Percentiles rank a stretch among this genome's conserved stretches.
Evolutionary conservation across 2,113 vertebrate genomes (phyloP).

Genomic region (Rhinopomastus cyanomelas): DNA sequence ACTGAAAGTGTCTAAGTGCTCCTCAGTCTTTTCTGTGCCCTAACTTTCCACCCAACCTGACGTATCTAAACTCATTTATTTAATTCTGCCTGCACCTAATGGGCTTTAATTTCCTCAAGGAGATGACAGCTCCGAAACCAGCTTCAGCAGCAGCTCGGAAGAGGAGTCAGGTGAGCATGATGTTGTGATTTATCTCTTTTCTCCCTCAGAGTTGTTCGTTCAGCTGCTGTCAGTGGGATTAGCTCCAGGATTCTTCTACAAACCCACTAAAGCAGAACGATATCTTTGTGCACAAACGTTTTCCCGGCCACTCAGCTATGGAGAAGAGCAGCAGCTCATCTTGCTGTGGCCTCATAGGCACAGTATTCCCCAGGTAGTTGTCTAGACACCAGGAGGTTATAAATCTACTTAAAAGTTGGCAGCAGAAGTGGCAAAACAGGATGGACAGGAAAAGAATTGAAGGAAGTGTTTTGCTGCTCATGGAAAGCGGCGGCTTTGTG

Average conservation of each 20-base stretch:
- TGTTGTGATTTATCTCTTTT: accelerated
- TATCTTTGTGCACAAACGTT: background rate
- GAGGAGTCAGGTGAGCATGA: constrained; percentile 28
- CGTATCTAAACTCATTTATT: background rate
- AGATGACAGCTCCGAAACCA: background rate
- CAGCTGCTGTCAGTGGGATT: background rate
- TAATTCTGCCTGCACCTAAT: background rate
- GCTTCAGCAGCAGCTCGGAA: constrained; percentile 12
- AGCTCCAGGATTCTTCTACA: background rate
- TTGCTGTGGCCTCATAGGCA: background rate
- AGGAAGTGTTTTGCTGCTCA: constrained; percentile 54
- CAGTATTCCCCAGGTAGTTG: background rate
- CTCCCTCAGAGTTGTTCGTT: background rate
- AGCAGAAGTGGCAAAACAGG: constrained; percentile 60
- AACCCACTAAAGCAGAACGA: background rate
- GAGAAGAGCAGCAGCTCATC: background rate
- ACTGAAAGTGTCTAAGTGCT: too few relatives aligned
- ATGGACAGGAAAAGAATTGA: constrained; percentile 59
- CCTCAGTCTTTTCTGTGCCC: background rate
- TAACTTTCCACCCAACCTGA: background rate
- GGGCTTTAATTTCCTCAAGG: constrained; percentile 3
- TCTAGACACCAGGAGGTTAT: background rate
- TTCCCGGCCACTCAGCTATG: background rate
- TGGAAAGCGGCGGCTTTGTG: background rate
- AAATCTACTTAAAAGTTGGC: constrained; percentile 48